phyloP scores from a whole-genome alignment of 2,888 invertebrate species.

The Andrena praecox region DNA sequence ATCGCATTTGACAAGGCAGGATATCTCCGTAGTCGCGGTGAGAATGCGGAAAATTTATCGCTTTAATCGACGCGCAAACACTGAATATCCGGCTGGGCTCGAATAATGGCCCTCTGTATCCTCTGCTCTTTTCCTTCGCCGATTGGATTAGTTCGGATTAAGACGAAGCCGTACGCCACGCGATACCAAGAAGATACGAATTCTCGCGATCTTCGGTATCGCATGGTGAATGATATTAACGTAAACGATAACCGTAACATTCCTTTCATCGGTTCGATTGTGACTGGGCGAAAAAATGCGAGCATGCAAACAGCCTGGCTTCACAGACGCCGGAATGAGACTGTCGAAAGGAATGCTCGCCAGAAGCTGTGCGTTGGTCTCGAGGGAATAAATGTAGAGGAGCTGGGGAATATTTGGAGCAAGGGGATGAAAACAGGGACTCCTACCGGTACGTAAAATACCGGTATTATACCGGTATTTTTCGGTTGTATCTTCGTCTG shows the following conservation, averaged over 20 bases:
- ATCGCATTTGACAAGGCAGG: background rate
- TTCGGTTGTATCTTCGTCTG: no score
- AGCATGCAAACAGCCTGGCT: background rate
- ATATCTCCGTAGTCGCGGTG: background rate
- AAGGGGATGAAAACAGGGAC: background rate
- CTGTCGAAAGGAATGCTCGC: background rate
- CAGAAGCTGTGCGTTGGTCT: background rate
- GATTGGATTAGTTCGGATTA: conserved; percentile 55
- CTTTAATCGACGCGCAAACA: background rate
- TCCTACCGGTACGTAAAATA: no score
- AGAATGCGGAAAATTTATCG: conserved; percentile 25
- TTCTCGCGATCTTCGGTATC: conserved; percentile 20
- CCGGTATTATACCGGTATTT: no score
- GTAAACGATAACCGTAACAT: background rate
- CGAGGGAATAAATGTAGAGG: background rate
- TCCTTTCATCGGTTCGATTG: background rate
- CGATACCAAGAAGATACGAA: conserved; percentile 29
- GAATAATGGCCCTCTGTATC: conserved; percentile 22
- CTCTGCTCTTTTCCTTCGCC: conserved; percentile 28
- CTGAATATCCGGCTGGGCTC: background rate
- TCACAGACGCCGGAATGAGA: background rate
- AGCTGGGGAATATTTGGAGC: background rate
- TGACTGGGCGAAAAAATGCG: background rate
- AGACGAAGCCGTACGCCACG: conserved; percentile 53
- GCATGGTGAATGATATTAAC: conserved; percentile 9